Percentiles rank a stretch among this genome's conserved stretches.
Conservation (phyloP, 2,888 invertebrate species). For the Andrena fulva region DNA sequence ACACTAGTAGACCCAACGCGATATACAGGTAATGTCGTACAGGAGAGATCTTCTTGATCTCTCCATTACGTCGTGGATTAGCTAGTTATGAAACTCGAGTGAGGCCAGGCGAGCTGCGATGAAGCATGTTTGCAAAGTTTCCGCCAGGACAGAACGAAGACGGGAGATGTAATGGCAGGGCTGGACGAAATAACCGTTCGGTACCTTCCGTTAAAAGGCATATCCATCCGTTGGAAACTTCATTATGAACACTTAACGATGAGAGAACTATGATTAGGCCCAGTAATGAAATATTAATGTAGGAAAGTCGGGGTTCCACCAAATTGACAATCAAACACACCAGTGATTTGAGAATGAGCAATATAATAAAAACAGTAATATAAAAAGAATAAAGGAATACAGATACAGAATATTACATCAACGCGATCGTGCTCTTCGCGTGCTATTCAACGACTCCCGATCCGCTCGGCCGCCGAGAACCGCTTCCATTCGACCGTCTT, state of each 20-base stretch:
- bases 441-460: too few relatives aligned
- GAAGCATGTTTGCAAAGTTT: conserved; percentile 75
- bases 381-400: too few relatives aligned
- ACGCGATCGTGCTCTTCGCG: too few relatives aligned
- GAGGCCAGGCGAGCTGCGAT: conserved; percentile 70
- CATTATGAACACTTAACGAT: conserved; percentile 48
- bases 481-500: too few relatives aligned
- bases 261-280: not conserved
- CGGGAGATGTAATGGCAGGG: conserved; percentile 62
- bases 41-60: conserved; percentile 74
- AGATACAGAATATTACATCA: too few relatives aligned
- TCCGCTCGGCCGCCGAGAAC: too few relatives aligned
- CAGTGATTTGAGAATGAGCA: too few relatives aligned
- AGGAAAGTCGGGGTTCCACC: too few relatives aligned
- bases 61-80: conserved; percentile 82
- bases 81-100: conserved; percentile 81
- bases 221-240: conserved; percentile 59
- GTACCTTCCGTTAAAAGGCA: conserved; percentile 51
- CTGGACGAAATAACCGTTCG: conserved; percentile 75
- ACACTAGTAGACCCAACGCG: conserved; percentile 26
- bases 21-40: conserved; percentile 41
- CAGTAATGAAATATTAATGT: not conserved
- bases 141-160: conserved; percentile 56
- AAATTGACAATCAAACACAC: too few relatives aligned
- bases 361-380: too few relatives aligned